A percentile compares a stretch with the other conserved stretches of the same genome.
Evolutionary conservation across 2,888 invertebrate species (phyloP).

Genomic region (Acholoe squamosa): DNA sequence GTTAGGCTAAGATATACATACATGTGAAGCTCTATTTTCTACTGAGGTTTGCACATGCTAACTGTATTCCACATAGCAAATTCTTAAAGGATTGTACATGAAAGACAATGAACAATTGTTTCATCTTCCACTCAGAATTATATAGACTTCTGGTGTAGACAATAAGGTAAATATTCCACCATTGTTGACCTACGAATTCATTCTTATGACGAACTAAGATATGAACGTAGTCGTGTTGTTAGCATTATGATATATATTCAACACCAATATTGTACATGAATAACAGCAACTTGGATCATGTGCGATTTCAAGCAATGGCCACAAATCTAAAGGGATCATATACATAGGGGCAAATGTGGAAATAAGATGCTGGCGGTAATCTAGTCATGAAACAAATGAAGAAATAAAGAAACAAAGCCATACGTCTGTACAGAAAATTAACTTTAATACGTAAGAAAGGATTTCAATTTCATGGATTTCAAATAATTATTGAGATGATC

Average conservation of each 20-base stretch:
- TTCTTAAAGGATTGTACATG: not conserved
- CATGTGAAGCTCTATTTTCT: too few relatives aligned
- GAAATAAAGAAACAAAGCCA: not conserved
- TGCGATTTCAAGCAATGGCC: conserved; percentile 33
- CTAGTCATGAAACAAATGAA: not conserved
- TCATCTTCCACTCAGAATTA: conserved; percentile 20
- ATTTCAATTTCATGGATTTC: too few relatives aligned
- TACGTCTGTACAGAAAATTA: not conserved
- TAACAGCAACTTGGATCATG: conserved; percentile 19
- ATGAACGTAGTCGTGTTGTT: not conserved
- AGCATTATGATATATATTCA: not conserved
- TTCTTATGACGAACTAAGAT: conserved; percentile 3
- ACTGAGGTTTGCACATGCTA: too few relatives aligned
- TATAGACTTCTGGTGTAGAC: not conserved
- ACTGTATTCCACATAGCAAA: not conserved
- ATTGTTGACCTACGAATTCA: too few relatives aligned
- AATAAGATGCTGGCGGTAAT: not conserved
- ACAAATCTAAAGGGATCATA: not conserved
- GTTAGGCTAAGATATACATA: too few relatives aligned
- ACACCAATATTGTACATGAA: not conserved
- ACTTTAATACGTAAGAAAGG: not conserved
- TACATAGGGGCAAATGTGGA: too few relatives aligned
- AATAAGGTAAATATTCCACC: too few relatives aligned
- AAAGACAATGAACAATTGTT: conserved; percentile 6
- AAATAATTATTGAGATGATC: too few relatives aligned